Evolutionary conservation across 1,140 invertebrate species (phyloP).

Genomic region (Zeugodacus cucurbitae): DNA sequence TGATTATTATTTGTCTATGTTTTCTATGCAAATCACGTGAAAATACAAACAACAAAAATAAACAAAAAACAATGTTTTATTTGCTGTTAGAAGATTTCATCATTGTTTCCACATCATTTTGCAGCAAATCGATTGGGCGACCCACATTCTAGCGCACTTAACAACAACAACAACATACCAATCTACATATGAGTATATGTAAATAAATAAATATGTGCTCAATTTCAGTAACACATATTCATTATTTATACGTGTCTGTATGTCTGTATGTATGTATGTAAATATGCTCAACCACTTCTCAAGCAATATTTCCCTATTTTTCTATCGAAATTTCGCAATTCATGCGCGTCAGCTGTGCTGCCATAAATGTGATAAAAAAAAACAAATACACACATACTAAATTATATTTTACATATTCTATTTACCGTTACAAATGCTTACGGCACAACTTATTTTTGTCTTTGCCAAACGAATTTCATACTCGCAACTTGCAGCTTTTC

Average conservation of each 20-base stretch:
- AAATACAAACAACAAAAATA: conserved; percentile 6
- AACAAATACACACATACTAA: not conserved
- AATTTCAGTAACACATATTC: not conserved
- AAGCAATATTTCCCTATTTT: not conserved
- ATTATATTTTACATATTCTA: not conserved
- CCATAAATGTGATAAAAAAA: not conserved
- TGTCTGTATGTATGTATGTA: not conserved
- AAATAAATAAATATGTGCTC: not conserved
- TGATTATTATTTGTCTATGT: not conserved
- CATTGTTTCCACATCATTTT: conserved; percentile 54
- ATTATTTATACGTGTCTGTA: not conserved
- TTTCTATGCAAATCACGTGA: not conserved
- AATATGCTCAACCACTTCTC: not conserved
- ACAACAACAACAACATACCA: not conserved
- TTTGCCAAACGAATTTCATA: not conserved
- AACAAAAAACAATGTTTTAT: conserved; percentile 43
- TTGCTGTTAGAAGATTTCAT: conserved; percentile 39
- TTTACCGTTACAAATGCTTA: not conserved
- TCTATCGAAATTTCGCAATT: not conserved
- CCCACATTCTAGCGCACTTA: not conserved
- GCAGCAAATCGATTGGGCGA: conserved; percentile 36
- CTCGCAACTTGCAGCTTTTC: not conserved
- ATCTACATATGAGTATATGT: not conserved
- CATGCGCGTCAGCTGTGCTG: not conserved
- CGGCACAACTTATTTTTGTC: not conserved